Base-by-base conservation (phyloP, 2,888 invertebrate species). In the Sturmia bella region DNA sequence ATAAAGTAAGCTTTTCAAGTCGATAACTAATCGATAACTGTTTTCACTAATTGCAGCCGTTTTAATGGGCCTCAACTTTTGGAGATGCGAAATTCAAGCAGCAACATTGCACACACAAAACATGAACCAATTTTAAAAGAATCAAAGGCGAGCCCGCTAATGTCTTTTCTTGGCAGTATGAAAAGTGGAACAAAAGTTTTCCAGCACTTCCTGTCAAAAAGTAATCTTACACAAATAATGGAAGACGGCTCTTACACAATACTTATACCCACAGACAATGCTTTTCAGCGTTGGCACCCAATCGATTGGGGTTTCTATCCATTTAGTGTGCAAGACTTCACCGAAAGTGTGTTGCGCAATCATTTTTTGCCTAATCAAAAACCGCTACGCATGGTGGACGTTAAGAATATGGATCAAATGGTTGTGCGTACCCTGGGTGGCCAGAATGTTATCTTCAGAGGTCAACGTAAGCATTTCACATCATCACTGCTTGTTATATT, bases 301-400 rank as follows among this genome's bases (percentile, higher is more conserved):
- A 94, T 94, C 85, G 94, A 94, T 88, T 94, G 94, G 94, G 94
- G 94, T 56, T 94, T 94, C 90, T 94, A 94, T 89, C 94, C 94
- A 4, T 94, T 94, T 87, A 93, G 93, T 85, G 94, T 94, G 63
- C 93, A 93, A 45, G 93, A 94, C 86, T 94, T 94, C 87, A 93
- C 93, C 13, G 93, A 93, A 87, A 92, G 91, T 86, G 91, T 93
- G 72, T 92, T 94, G 85, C 91, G 92, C 84, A 94, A 93, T 89
- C 94, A 94, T 87, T 93, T 94, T 87, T 90, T 94, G 63, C 92
- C 92, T 86, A 93, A 92, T 74, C 92, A 92, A 85, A 88, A 88
- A 12, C 91, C 91, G 4, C 88, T 93, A 70, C 92, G 92, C 83
- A 92, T 93, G 87, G 91, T 92, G 66, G 91, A 92, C 75, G 91